phyloP scores from a whole-genome alignment of 2,797 vertebrate species.

The Oryzias sinensis region DNA sequence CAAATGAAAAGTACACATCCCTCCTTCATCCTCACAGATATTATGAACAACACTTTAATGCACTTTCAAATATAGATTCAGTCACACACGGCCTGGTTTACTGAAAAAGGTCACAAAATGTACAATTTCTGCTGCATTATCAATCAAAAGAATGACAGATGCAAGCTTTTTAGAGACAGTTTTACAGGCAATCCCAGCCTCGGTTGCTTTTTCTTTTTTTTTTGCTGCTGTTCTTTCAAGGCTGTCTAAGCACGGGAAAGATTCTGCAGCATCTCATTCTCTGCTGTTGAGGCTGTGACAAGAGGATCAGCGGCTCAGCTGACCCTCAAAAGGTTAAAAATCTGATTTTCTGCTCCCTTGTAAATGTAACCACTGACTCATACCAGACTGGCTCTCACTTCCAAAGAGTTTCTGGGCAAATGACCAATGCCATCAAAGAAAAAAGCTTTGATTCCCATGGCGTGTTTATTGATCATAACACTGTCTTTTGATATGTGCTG shows the following conservation, averaged over 20 bases:
- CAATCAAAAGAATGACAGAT: slow-evolving; percentile 54
- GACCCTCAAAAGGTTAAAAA: slow-evolving; percentile 61
- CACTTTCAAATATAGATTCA: slow-evolving; percentile 42
- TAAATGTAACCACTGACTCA: slow-evolving; percentile 66
- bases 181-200: slow-evolving; percentile 56
- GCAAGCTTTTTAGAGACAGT: slow-evolving; percentile 54
- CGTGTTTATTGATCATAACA: slow-evolving; percentile 76
- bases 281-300: slow-evolving; percentile 17
- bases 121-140: slow-evolving; percentile 47
- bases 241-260: slow-evolving; percentile 29
- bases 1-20: slow-evolving; percentile 15
- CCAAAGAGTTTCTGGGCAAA: slow-evolving; percentile 72
- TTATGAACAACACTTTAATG: slow-evolving; percentile 37
- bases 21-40: slow-evolving; percentile 21
- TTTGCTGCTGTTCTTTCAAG: slow-evolving; percentile 57
- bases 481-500: slow-evolving; percentile 71
- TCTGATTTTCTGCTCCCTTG: slow-evolving; percentile 61
- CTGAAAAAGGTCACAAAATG: slow-evolving; percentile 48
- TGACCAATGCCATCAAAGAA: slow-evolving; percentile 72
- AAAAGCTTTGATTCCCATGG: slow-evolving; percentile 70
- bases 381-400: slow-evolving; percentile 43
- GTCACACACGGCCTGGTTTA: slow-evolving; percentile 40
- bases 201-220: slow-evolving; percentile 24
- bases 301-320: slow-evolving; percentile 48
- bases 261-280: slow-evolving; percentile 16